phyloP scores from a whole-genome alignment of 92 coral and sea anemone genomes.

The Phymanthus crucifer region DNA sequence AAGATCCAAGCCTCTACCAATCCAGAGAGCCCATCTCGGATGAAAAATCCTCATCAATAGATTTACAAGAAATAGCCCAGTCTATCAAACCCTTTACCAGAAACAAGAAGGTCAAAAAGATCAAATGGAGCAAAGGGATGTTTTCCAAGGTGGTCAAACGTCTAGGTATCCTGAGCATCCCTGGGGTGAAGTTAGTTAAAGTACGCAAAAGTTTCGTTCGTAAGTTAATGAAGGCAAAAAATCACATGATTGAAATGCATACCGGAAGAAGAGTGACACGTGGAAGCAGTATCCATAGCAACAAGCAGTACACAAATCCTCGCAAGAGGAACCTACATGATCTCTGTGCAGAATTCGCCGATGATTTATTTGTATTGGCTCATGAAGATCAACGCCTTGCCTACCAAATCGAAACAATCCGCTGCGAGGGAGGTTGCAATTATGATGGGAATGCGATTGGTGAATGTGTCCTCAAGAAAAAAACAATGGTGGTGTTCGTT shows the following conservation, averaged over 20 bases:
- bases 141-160: background rate
- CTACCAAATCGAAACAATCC: background rate
- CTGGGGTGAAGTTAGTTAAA: background rate
- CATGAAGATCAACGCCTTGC: slow-evolving; percentile 19
- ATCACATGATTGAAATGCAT: background rate
- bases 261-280: background rate
- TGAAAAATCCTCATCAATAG: background rate
- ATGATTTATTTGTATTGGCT: background rate
- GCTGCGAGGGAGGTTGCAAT: background rate
- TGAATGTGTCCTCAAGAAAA: slow-evolving; percentile 18
- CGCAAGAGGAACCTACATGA: background rate
- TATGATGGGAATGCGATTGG: slow-evolving; percentile 1
- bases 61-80: background rate
- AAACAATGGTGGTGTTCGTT: slow-evolving; percentile 15
- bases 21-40: background rate
- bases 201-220: background rate
- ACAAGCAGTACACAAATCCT: background rate
- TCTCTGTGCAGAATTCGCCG: slow-evolving; percentile 3
- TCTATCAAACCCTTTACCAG: background rate
- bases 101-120: background rate
- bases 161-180: background rate
- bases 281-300: no score
- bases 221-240: background rate
- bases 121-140: background rate
- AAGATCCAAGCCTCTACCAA: background rate